Percentiles rank a stretch among this genome's conserved stretches.
phyloP scores from a whole-genome alignment of 2,113 vertebrate species.

The Passer domesticus region DNA sequence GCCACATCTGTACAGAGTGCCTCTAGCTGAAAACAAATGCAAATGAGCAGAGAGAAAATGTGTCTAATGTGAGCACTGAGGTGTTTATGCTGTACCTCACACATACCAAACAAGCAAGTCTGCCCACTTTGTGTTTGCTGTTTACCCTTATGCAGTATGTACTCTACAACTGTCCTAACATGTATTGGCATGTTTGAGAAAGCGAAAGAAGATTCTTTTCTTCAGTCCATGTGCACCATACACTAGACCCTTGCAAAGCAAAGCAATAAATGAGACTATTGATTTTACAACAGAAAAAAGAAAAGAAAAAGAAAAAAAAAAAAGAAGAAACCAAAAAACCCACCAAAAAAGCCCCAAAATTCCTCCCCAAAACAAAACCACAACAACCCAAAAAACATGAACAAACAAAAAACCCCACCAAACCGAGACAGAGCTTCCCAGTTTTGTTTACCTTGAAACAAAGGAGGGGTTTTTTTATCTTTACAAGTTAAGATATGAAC shows the following conservation, averaged over 20 bases:
- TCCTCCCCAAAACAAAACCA: too few species aligned
- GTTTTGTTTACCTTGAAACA: not conserved
- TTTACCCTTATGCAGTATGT: not conserved
- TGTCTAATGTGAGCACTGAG: not conserved
- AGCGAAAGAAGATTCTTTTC: not conserved
- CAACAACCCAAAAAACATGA: too few species aligned
- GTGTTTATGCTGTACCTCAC: slow-evolving; percentile 2
- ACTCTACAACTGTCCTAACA: not conserved
- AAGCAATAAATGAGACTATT: not conserved
- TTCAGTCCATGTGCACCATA: not conserved
- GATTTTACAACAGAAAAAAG: not conserved
- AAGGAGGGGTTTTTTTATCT: rapidly evolving
- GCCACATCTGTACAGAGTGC: not conserved
- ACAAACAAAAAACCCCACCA: too few species aligned
- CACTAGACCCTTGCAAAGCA: not conserved
- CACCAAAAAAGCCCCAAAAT: too few species aligned
- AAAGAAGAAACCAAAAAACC: too few species aligned
- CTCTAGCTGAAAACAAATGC: slow-evolving; percentile 19
- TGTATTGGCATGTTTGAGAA: not conserved
- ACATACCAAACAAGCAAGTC: slow-evolving; percentile 47
- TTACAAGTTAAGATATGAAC: not conserved
- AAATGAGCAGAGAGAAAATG: slow-evolving; percentile 9
- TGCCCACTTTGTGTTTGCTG: slow-evolving; percentile 39
- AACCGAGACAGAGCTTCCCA: not conserved
- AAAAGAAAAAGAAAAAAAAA: too few species aligned